These are phyloP conservation scores for Tichodroma muraria DNA, from an alignment of 2,113 vertebrate species.

Conservation along the genomic window DNA sequence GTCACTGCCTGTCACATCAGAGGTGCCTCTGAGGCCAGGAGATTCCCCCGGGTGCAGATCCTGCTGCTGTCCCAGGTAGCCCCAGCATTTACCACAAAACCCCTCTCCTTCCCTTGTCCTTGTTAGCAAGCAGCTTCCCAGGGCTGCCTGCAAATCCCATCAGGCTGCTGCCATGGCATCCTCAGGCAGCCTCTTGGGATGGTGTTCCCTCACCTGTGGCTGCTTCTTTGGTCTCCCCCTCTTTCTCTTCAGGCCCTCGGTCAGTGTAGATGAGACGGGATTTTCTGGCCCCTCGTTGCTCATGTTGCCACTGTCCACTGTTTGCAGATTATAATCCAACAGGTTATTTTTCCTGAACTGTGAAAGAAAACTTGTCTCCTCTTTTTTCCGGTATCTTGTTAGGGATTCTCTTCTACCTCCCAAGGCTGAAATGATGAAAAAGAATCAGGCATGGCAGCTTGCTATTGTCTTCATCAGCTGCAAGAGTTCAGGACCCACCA, in stretches of 20 bases:
- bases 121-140: not conserved
- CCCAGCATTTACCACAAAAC: not conserved
- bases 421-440: not conserved
- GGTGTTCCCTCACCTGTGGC: slow-evolving; percentile 21
- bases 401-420: not conserved
- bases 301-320: not conserved
- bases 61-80: not conserved
- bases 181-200: not conserved
- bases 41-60: not conserved
- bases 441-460: not conserved
- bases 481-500: not conserved
- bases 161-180: not conserved
- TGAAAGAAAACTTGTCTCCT: not conserved
- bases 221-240: slow-evolving; percentile 61
- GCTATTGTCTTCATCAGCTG: not conserved
- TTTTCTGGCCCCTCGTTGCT: not conserved
- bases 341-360: not conserved
- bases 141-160: not conserved
- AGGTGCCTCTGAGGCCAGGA: not conserved
- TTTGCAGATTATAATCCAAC: not conserved
- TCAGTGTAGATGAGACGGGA: not conserved
- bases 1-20: not conserved
- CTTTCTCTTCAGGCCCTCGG: slow-evolving; percentile 32
- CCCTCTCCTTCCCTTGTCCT: not conserved
- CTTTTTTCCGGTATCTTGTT: not conserved